Evolutionary conservation across 2,797 vertebrate genomes (phyloP).

Genomic region (Lateolabrax maculatus): DNA sequence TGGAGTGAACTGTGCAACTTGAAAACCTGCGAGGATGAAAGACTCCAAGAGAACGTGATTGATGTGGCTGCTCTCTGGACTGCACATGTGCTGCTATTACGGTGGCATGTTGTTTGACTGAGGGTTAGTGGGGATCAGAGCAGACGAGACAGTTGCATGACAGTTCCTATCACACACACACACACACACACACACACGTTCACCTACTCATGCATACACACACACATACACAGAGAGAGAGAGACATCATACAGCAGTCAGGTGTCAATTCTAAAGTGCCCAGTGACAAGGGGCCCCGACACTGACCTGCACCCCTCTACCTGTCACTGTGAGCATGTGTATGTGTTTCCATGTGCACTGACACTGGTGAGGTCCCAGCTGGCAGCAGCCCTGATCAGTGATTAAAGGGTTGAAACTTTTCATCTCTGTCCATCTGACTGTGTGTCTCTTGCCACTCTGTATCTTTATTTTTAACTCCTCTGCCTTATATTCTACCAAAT

Average conservation of each 20-base stretch:
- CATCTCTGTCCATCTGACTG: slow-evolving; percentile 10
- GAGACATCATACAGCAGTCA: slow-evolving; percentile 61
- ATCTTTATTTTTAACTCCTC: slow-evolving; percentile 10
- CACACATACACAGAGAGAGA: slow-evolving; percentile 32
- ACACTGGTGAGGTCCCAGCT: slow-evolving; percentile 58
- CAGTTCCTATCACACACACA: slow-evolving; percentile 48
- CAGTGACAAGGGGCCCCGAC: slow-evolving; percentile 61
- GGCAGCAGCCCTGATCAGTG: slow-evolving; percentile 34
- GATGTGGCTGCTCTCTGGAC: slow-evolving; percentile 24
- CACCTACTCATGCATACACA: slow-evolving; percentile 14
- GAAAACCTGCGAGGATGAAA: slow-evolving; percentile 10
- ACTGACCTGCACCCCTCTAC: slow-evolving; percentile 56
- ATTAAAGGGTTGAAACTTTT: slow-evolving; percentile 40
- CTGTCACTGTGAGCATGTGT: slow-evolving; percentile 46
- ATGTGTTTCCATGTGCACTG: not conserved
- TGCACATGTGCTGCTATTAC: slow-evolving; percentile 59
- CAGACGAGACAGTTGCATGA: slow-evolving; percentile 65
- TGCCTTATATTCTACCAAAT: not conserved
- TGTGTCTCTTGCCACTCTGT: not conserved
- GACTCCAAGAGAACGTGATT: slow-evolving; percentile 21
- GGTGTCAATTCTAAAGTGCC: slow-evolving; percentile 67
- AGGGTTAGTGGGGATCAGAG: slow-evolving; percentile 75
- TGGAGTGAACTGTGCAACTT: not conserved
- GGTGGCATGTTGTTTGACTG: slow-evolving; percentile 67
- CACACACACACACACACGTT: slow-evolving; percentile 28